A percentile compares a stretch with the other conserved stretches of the same genome.
These are phyloP conservation scores for Phrynocephalus versicolor DNA, from an alignment of 2,113 vertebrate species.

Conservation along the genomic window DNA sequence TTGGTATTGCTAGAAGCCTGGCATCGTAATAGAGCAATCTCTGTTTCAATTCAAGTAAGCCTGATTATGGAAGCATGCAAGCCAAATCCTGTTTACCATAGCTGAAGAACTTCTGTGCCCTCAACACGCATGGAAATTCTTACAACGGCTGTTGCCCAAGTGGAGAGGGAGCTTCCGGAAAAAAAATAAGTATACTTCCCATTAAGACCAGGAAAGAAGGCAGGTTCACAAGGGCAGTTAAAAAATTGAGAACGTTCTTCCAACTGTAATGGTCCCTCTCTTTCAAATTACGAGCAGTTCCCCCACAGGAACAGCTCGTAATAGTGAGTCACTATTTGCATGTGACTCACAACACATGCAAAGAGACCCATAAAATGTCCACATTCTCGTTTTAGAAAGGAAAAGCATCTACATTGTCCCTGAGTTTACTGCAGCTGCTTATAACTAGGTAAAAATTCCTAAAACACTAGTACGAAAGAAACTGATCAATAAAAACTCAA, in stretches of 20 bases:
- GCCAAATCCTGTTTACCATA: conserved; percentile 82
- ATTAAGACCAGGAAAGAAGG: fast-evolving
- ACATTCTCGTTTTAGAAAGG: conserved; percentile 22
- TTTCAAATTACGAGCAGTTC: not conserved
- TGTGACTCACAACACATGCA: not conserved
- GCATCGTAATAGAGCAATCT: conserved; percentile 78
- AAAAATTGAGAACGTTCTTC: not conserved
- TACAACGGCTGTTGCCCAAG: conserved; percentile 66
- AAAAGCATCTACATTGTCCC: not conserved
- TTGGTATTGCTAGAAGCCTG: conserved; percentile 84
- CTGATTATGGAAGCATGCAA: conserved; percentile 73
- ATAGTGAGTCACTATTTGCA: conserved; percentile 22
- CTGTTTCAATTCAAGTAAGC: conserved; percentile 76
- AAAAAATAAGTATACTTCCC: not conserved
- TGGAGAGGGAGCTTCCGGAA: conserved; percentile 43
- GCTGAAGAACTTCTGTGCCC: conserved; percentile 71
- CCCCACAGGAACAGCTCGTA: too few relatives aligned
- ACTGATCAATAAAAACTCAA: not conserved
- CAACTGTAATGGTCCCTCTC: not conserved
- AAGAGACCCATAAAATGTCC: not conserved
- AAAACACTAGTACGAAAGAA: conserved; percentile 24
- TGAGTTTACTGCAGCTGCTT: conserved; percentile 1
- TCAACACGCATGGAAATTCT: conserved; percentile 68
- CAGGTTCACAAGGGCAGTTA: not conserved
- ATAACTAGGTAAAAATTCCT: conserved; percentile 3